Evolutionary conservation across 2,113 vertebrate species (phyloP).

Genomic region (Pteronura brasiliensis): DNA sequence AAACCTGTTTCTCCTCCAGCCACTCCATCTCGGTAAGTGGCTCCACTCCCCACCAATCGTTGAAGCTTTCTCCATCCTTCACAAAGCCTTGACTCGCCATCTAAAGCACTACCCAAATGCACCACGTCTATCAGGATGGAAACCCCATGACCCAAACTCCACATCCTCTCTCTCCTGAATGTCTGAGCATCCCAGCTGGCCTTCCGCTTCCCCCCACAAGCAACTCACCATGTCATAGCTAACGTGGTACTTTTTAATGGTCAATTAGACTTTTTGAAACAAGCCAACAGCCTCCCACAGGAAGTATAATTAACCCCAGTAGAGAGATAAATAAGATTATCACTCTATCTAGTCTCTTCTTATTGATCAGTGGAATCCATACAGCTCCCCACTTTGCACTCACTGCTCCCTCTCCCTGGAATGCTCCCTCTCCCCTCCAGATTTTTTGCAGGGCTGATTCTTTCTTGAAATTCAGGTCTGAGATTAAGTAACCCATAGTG

Average conservation of each 20-base stretch:
- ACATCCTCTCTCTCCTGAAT: neutral
- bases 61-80: neutral
- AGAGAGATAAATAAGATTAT: neutral
- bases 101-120: neutral
- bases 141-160: neutral
- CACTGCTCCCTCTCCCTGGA: neutral
- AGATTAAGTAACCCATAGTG: neutral
- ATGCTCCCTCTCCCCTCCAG: neutral
- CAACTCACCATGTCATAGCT: neutral
- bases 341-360: neutral
- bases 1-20: neutral
- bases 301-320: neutral
- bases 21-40: neutral
- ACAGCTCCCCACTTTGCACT: neutral
- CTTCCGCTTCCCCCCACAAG: neutral
- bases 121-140: neutral
- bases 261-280: neutral
- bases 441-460: neutral
- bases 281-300: neutral
- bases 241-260: neutral
- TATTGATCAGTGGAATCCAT: neutral
- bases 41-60: neutral
- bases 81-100: neutral
- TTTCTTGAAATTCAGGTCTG: neutral
- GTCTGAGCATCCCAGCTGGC: neutral